A percentile compares a stretch with the other conserved stretches of the same genome.
These are phyloP conservation scores for Catharus fuscescens DNA, from an alignment of 2,113 vertebrate species.

Conservation along the genomic window DNA sequence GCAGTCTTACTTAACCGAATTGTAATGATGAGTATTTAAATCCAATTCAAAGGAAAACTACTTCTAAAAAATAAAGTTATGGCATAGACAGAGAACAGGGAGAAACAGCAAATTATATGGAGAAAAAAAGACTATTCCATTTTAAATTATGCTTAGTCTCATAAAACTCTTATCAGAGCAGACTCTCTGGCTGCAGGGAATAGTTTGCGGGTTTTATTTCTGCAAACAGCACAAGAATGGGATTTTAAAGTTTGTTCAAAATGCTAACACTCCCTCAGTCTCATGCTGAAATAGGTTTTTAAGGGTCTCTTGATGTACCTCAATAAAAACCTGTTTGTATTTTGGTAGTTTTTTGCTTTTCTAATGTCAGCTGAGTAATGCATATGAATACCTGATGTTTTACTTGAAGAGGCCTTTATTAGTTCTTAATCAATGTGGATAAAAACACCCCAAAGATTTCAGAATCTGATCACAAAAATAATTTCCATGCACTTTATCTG, in stretches of 20 bases:
- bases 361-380: not conserved
- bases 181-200: slow-evolving; percentile 39
- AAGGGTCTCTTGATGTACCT: not conserved
- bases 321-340: not conserved
- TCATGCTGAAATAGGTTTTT: not conserved
- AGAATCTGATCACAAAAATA: not conserved
- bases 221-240: slow-evolving; percentile 24
- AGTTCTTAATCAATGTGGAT: not conserved
- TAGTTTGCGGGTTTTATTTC: not conserved
- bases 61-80: slow-evolving; percentile 30
- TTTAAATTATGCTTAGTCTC: slow-evolving; percentile 57
- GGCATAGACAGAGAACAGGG: not conserved
- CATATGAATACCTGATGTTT: not conserved
- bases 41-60: not conserved
- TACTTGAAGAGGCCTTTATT: not conserved
- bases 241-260: slow-evolving; percentile 38
- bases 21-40: slow-evolving; percentile 10
- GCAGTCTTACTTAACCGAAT: not conserved
- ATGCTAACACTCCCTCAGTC: slow-evolving; percentile 7
- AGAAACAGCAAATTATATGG: slow-evolving; percentile 15
- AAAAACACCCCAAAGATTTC: not conserved
- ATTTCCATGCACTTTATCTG: not conserved
- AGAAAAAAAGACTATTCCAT: not conserved
- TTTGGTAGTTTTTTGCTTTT: not conserved
- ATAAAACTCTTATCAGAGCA: slow-evolving; percentile 48